phyloP scores from a whole-genome alignment of 1,140 invertebrate species.

The Nylanderia fulva region DNA sequence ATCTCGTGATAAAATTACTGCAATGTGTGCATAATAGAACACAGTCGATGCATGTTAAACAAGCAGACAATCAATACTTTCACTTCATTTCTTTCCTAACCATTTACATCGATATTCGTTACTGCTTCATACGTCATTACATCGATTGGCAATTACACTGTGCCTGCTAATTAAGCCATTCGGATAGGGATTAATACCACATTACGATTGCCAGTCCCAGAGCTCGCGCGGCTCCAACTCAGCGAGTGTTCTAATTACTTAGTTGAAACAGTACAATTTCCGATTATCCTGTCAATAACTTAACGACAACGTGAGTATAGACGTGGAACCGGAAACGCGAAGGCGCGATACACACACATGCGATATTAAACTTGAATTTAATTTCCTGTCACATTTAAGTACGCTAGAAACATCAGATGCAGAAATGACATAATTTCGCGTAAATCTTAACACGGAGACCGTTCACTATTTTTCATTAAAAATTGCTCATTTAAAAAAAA shows the following conservation, averaged over 20 bases:
- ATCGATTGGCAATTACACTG: slow-evolving; percentile 37
- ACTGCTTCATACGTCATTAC: not conserved
- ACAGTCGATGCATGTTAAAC: not conserved
- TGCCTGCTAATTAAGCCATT: slow-evolving; percentile 40
- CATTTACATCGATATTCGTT: slow-evolving; percentile 8
- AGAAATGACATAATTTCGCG: not conserved
- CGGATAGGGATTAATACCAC: slow-evolving; percentile 17
- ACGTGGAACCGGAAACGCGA: slow-evolving; percentile 14
- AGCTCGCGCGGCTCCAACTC: slow-evolving; percentile 13
- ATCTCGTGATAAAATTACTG: slow-evolving; percentile 10
- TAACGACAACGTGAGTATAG: slow-evolving; percentile 16
- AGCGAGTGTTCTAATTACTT: slow-evolving; percentile 42
- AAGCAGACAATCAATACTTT: not conserved
- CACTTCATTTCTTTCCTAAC: not conserved
- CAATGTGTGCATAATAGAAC: not conserved
- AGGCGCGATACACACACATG: not conserved
- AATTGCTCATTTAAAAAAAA: not conserved
- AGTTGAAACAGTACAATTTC: slow-evolving; percentile 48
- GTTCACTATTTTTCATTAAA: not conserved
- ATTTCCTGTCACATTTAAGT: slow-evolving; percentile 1
- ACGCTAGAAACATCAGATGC: not conserved
- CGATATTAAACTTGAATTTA: slow-evolving; percentile 17
- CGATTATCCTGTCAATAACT: slow-evolving; percentile 48
- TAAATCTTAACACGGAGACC: not conserved
- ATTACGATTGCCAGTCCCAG: slow-evolving; percentile 33